These are phyloP conservation scores for Tyria jacobaeae DNA, from an alignment of 2,888 invertebrate species.

Conservation along the genomic window DNA sequence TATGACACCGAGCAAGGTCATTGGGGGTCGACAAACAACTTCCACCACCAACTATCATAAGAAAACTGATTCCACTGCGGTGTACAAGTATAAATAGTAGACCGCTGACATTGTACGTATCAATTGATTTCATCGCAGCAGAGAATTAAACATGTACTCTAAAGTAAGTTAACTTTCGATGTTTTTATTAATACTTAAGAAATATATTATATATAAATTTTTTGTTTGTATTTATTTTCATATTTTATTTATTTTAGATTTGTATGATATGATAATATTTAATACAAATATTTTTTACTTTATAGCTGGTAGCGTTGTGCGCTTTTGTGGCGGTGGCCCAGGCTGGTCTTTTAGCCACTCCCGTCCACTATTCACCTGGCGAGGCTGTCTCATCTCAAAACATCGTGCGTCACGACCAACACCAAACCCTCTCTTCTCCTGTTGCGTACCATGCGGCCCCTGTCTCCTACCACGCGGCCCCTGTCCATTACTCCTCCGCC, in stretches of 20 bases:
- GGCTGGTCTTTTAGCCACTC: slow-evolving; percentile 58
- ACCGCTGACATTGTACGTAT: neutral
- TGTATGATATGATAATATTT: too few species aligned
- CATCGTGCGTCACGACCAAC: slow-evolving; percentile 55
- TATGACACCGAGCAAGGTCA: neutral
- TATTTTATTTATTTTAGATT: too few species aligned
- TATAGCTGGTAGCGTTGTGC: slow-evolving; percentile 52
- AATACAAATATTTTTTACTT: neutral
- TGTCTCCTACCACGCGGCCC: slow-evolving; percentile 44
- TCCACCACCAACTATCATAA: neutral
- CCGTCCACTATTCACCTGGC: slow-evolving; percentile 58
- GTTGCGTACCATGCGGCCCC: slow-evolving; percentile 44
- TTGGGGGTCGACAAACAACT: neutral
- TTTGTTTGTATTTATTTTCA: too few species aligned
- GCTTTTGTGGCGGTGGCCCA: slow-evolving; percentile 57
- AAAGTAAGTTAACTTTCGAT: neutral
- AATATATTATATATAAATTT: too few species aligned
- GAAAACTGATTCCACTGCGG: neutral
- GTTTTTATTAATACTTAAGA: too few species aligned
- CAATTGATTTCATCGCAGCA: neutral
- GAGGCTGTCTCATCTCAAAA: slow-evolving; percentile 63
- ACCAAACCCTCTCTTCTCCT: slow-evolving; percentile 50
- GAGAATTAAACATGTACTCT: slow-evolving; percentile 14
- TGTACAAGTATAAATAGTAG: neutral
- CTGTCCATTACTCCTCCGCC: slow-evolving; percentile 73